Base-by-base conservation (phyloP, 2,888 invertebrate genomes). In the Drosophila peninsularis region DNA sequence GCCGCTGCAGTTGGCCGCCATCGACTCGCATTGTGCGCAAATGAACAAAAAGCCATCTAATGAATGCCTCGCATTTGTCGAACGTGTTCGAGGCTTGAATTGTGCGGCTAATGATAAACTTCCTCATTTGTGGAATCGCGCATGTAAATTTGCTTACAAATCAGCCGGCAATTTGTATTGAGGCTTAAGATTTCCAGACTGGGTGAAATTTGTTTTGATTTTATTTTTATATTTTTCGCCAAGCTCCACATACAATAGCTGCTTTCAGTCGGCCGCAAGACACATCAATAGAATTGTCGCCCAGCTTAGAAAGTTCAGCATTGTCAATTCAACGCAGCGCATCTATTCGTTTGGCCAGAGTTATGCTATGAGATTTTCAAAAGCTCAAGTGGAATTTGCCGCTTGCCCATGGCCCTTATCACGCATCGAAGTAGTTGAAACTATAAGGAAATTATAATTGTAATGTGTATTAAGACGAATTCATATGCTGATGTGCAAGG, bases 261-360 rank as follows among this genome's bases (percentile, higher is more conserved):
- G n/a, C 42, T 32, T 73, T 62, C 21, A 42, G 56, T 56, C 21
- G 36, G 54, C 6, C 32, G 6, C 21, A 62, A 60, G 41, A 49
- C 21, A 34, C 36, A n/a, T 78, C 56, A 65, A 75, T 65, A 80
- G 80, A 78, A 75, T 77, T 62, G 75, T 66, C 54, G 58, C 0
- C 1, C 50, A 62, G 80, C 82, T 82, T 74, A 88, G 83, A 88
- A 83, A 83, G 83, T 88, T 66, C 13, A 49, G 19, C 41, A 60
- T 70, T 79, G 60, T 58, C 24, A 32, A 27, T 37, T 34, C 62
- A 32, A 49, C 32, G 13, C 37, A 37, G 7, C 13, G 39, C 39
- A 4, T 52, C 21, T 19, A 24, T 41, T 47, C 55, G 60, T 52
- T 73, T 24, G 14, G 14, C 60, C 24, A 32, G 62, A 39, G 30